Base-by-base conservation (phyloP, 2,888 invertebrate species). In the Spodoptera littoralis region DNA sequence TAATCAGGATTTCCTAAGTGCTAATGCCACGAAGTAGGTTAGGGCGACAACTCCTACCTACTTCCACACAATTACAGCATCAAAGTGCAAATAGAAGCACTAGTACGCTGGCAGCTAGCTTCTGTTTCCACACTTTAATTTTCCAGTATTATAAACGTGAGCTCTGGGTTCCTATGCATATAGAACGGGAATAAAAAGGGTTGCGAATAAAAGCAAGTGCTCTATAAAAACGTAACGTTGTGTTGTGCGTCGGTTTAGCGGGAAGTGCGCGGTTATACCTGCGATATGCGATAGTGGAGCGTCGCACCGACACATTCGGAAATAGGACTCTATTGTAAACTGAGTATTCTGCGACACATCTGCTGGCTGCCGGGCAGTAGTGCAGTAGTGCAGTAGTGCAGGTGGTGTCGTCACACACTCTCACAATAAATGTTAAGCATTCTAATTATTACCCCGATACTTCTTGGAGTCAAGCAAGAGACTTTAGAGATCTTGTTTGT, bases 101-200 rank as follows among this genome's bases (percentile, higher is more conserved):
- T 49, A 41, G 56, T 46, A 18, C 59, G 47, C 64, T 57, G 51
- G 51, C 75, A 63, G 47, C 64, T 57, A 54, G 51, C 75, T 54
- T 45, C 45, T 13, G 47, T 36, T 56, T 47, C 24, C 51, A 36
- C 52, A 46, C 53, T 75, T 75, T 57, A 69, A 75, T 70, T 63
- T 55, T 48, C 54, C 45, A 63, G 64, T 75, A 70, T 72, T 74
- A 60, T 70, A 60, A 70, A 70, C 59, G 56, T 60, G 24, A 53
- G 50, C 57, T 43, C 64, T 51, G 54, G 30, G 51, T 57, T 63
- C 57, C 64, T 72, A 60, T 72, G 71, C 70, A 72, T 72, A 72
- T 70, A 72, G 64, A 70, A 64, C 60, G 57, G 42, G 48, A 60
- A 64, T 64, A 70, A 74, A 72, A 72, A 36, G 27, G 76, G 53